Percentiles rank a stretch among this genome's conserved stretches.
phyloP scores from a whole-genome alignment of 2,797 vertebrate genomes.

The Hyperoplus immaculatus region DNA sequence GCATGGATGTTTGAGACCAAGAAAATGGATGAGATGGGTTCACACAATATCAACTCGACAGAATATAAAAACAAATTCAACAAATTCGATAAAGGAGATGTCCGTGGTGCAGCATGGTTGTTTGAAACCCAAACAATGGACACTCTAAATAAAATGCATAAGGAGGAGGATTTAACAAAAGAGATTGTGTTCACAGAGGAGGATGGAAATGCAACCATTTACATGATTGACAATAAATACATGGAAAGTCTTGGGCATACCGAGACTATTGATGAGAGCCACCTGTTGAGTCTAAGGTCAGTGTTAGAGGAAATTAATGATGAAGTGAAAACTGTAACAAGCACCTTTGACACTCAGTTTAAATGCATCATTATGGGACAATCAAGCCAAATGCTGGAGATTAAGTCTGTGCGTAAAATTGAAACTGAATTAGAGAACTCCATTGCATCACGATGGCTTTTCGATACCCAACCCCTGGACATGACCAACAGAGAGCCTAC shows the following conservation, averaged over 20 bases:
- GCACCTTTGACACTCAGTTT: slow-evolving; percentile 91
- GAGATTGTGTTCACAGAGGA: slow-evolving; percentile 77
- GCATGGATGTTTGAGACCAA: slow-evolving; percentile 94
- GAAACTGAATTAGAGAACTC: slow-evolving; percentile 89
- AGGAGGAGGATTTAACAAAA: slow-evolving; percentile 84
- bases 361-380: slow-evolving; percentile 90
- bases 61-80: slow-evolving; percentile 85
- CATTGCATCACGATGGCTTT: slow-evolving; percentile 89
- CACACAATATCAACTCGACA: slow-evolving; percentile 61
- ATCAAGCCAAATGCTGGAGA: slow-evolving; percentile 89
- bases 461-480: slow-evolving; percentile 90
- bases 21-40: slow-evolving; percentile 81
- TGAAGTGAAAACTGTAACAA: slow-evolving; percentile 89
- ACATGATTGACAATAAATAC: slow-evolving; percentile 91
- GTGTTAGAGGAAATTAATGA: slow-evolving; percentile 91
- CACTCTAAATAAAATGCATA: slow-evolving; percentile 87
- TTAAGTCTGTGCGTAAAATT: slow-evolving; percentile 90
- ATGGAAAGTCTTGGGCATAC: slow-evolving; percentile 87
- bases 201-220: slow-evolving; percentile 88
- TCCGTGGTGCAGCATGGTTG: slow-evolving; percentile 85
- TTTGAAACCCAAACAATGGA: slow-evolving; percentile 92
- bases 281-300: slow-evolving; percentile 87
- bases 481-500: slow-evolving; percentile 81
- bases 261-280: slow-evolving; percentile 88
- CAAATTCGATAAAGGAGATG: slow-evolving; percentile 87